Evolutionary conservation across 1,140 invertebrate genomes (phyloP), one percentile per base, ranked within the genome.

Genomic region (Drosophila oshimai): DNA sequence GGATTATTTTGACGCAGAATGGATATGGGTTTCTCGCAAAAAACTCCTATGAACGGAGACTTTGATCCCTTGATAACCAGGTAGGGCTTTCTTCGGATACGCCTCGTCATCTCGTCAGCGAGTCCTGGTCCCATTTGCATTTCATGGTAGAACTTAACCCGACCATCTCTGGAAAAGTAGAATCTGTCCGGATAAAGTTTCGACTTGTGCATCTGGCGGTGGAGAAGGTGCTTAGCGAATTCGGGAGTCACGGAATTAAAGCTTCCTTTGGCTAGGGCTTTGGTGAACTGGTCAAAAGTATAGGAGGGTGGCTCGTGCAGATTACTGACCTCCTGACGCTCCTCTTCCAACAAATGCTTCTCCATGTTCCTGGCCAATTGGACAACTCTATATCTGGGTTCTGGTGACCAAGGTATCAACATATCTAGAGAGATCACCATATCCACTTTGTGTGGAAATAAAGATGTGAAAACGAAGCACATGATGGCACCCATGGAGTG

Each of bases 401-500:
- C 0, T 1, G 1, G 5, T 29, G 15, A 0, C 13, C 6, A 4
- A 0, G 92, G 91, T 54, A 93, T 92, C 15, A 94, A 72, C 46
- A 91, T 91, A 74, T 95, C 95, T 6, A 95, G 69, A 2, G 92
- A 92, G 18, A 95, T 92, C 10, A 93, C 89, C 71, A 93, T 93
- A 34, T 95, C 92, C 0, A 94, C 91, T 4, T 92, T 91, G 2
- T 93, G 84, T 0, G 94, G 93, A 70, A 91, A 94, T 0, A 93
- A 42, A 4, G 91, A 86, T 0, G 93, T 90, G 67, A 93, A 95
- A 3, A 92, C 77, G 55, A 93, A 93, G 17, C 78, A 75, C 0
- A 92, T 81, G n/a, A 93, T 92, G 7, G 92, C 93, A 13, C 95
- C 94, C 90, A 95, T 90, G 0, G 94, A 95, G 73, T 95, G 95